Percentiles rank a stretch among this genome's conserved stretches.
phyloP scores from a whole-genome alignment of 2,113 vertebrate species.

The Alligator sinensis region DNA sequence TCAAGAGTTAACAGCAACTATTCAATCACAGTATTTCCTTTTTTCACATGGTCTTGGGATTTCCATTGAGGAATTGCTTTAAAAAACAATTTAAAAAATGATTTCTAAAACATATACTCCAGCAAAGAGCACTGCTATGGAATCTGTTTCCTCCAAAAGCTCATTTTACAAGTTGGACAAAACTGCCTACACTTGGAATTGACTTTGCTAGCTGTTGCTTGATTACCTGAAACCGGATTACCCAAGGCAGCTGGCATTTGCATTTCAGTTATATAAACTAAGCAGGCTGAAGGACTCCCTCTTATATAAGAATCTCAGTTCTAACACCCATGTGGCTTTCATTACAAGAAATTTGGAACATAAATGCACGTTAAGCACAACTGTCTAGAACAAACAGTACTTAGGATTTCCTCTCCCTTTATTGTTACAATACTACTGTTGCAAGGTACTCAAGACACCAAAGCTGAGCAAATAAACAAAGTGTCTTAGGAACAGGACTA shows the following conservation, averaged over 20 bases:
- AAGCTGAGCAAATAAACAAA: not conserved
- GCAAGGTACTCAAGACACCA: not conserved
- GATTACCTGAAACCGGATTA: constrained; percentile 24
- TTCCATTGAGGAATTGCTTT: not conserved
- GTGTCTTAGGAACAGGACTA: not conserved
- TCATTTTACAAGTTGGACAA: fast-evolving
- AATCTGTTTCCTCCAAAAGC: not conserved
- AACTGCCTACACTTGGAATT: not conserved
- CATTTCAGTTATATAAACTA: not conserved
- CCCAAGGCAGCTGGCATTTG: not conserved
- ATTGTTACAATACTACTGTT: not conserved
- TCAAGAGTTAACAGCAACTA: not conserved
- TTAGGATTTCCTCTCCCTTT: not conserved
- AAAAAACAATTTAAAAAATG: not conserved
- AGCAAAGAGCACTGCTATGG: not conserved
- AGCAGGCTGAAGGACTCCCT: not conserved
- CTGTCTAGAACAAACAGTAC: not conserved
- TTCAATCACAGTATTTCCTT: not conserved
- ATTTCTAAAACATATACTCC: fast-evolving
- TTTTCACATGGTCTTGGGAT: not conserved
- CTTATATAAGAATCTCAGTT: constrained; percentile 3
- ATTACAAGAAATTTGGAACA: not conserved
- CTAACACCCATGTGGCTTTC: not conserved
- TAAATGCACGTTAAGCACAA: not conserved
- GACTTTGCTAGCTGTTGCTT: not conserved